phyloP scores from a whole-genome alignment of 2,797 vertebrate genomes.

The Mus spretus region DNA sequence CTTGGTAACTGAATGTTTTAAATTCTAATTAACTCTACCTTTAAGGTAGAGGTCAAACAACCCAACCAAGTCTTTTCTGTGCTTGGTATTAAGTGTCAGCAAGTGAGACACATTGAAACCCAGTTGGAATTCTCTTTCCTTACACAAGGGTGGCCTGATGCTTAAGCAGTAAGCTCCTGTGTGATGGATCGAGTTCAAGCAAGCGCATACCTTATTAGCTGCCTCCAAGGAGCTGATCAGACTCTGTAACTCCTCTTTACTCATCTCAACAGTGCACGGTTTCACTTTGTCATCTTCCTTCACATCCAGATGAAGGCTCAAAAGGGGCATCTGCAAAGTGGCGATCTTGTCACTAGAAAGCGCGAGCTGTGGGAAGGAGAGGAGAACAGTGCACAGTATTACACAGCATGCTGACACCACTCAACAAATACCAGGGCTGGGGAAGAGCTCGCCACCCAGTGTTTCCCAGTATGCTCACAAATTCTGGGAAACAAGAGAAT shows the following conservation, averaged over 20 bases:
- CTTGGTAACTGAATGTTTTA: slow-evolving; percentile 8
- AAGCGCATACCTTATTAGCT: slow-evolving; percentile 95
- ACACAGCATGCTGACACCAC: background rate
- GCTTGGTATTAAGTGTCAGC: slow-evolving; percentile 27
- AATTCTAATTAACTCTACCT: slow-evolving; percentile 38
- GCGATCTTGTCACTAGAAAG: slow-evolving; percentile 98
- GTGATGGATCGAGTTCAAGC: background rate
- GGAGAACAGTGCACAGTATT: background rate
- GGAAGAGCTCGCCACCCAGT: background rate
- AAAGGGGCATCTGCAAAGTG: slow-evolving; percentile 94
- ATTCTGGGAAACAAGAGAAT: slow-evolving; percentile 31
- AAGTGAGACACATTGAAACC: slow-evolving; percentile 44
- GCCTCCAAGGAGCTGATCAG: slow-evolving; percentile 95
- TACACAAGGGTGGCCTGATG: background rate
- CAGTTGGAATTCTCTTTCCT: background rate
- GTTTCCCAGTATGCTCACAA: background rate
- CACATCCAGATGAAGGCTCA: slow-evolving; percentile 95
- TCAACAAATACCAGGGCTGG: slow-evolving; percentile 37
- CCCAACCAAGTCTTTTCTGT: slow-evolving; percentile 47
- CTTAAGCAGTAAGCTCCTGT: background rate
- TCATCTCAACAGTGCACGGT: slow-evolving; percentile 94
- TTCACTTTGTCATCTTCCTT: slow-evolving; percentile 91
- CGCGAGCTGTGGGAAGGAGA: slow-evolving; percentile 90
- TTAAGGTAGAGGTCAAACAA: slow-evolving; percentile 30
- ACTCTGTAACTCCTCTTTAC: slow-evolving; percentile 94